Evolutionary conservation across 92 coral and sea anemone genomes (phyloP), one percentile per base, ranked within the genome.

Genomic region (Porites lobata): DNA sequence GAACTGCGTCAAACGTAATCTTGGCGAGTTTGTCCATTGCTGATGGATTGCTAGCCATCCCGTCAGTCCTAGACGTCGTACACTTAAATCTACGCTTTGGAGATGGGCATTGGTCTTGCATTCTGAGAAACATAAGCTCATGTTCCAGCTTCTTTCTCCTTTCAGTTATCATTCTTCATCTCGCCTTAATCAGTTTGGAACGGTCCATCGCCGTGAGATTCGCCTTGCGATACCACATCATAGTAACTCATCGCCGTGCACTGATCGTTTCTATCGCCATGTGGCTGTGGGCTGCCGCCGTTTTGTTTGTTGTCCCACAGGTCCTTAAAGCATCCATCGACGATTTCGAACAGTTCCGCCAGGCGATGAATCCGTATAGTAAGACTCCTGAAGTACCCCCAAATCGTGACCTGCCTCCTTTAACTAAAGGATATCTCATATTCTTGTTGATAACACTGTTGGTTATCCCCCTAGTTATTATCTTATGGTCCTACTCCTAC

Each of bases 21-120:
- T 21, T 89, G 63, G 83, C 83, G 15, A 89, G 92, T 69, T 75
- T 89, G 65, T 74, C 85, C 38, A 64, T 20, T 11, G 86, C 88
- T 12, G 84, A 77, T 26, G 59, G 71, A 12, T 80, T 77, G 17
- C 83, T 83, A 82, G 50, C 72, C 29, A 38, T 76, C 4, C 20
- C 29, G 50, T 75, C 58, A 14, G 6, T 76, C 1, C 73, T 89
- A 19, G 22, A 80, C n/a, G 22, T 80, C 21, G 59, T 58, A 22
- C 13, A 12, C 47, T 9, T 52, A 2, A 22, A 12, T 9, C 9
- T 65, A 11, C 15, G 17, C 50, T 19, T 80, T 17, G 43, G 84
- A 20, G 5, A 10, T 67, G 3, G 9, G 47, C 64, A 22, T 50
- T 38, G 12, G 26, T 17, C 26, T 18, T 17, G 0, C 71, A 21